A percentile compares a stretch with the other conserved stretches of the same genome.
phyloP scores from a whole-genome alignment of 2,888 invertebrate genomes.

The Leptinotarsa juncta region DNA sequence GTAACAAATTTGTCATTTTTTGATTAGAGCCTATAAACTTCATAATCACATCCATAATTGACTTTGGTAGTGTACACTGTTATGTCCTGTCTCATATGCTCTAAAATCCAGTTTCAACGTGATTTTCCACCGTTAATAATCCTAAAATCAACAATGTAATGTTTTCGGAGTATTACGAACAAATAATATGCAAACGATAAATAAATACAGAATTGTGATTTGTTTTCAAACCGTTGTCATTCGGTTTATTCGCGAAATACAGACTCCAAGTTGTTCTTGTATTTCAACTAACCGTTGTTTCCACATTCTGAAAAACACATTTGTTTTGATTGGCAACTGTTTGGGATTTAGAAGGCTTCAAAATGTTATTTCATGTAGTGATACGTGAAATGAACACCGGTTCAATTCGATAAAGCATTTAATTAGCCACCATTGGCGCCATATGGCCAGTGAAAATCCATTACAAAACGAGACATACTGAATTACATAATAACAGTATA shows the following conservation, averaged over 20 bases:
- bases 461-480: constrained; percentile 10
- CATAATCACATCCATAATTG: too few species aligned
- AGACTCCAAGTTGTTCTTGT: too few species aligned
- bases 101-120: too few species aligned
- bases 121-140: too few species aligned
- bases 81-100: too few species aligned
- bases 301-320: background rate
- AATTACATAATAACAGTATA: constrained; percentile 41
- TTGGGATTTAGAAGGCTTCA: background rate
- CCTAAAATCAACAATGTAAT: background rate
- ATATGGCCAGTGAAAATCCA: constrained; percentile 15
- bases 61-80: too few species aligned
- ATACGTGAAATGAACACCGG: background rate
- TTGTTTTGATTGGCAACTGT: background rate
- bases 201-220: too few species aligned
- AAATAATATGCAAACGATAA: too few species aligned
- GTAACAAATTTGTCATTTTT: too few species aligned
- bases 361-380: background rate
- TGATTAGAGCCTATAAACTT: too few species aligned
- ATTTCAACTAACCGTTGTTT: background rate
- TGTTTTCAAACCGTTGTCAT: background rate
- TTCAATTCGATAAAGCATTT: constrained; percentile 10
- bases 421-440: constrained; percentile 19
- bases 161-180: background rate
- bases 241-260: too few species aligned